Evolutionary conservation across 1,140 invertebrate genomes (phyloP).

Genomic region (Drosophila biarmipes): DNA sequence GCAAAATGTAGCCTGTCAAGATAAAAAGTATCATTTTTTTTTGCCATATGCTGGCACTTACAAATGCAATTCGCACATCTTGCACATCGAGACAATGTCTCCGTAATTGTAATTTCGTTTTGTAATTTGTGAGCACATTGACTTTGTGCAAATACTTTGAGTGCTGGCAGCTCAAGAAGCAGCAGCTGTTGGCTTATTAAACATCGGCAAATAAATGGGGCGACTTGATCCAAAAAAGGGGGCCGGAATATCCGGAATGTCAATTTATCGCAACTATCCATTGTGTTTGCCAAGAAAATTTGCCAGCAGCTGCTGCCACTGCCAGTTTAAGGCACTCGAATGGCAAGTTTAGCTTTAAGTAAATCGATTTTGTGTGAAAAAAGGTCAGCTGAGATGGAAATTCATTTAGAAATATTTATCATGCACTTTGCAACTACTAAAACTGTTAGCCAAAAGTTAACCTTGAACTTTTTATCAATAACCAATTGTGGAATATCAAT

Average conservation of each 20-base stretch:
- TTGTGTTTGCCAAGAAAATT: slow-evolving; percentile 24
- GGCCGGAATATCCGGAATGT: slow-evolving; percentile 45
- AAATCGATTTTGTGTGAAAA: background rate
- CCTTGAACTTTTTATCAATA: background rate
- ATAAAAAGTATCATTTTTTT: too few species aligned
- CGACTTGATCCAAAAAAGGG: background rate
- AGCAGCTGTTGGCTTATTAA: slow-evolving; percentile 41
- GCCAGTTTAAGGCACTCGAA: slow-evolving; percentile 8
- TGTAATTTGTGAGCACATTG: slow-evolving; percentile 55
- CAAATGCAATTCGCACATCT: slow-evolving; percentile 33
- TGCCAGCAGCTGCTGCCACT: slow-evolving; percentile 18
- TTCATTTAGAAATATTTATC: too few species aligned
- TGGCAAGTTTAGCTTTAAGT: background rate
- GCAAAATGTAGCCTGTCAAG: too few species aligned
- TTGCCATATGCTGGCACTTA: slow-evolving; percentile 21
- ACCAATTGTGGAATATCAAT: background rate
- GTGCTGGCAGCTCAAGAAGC: slow-evolving; percentile 12
- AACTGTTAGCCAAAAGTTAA: background rate
- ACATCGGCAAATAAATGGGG: slow-evolving; percentile 56
- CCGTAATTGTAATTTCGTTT: slow-evolving; percentile 45
- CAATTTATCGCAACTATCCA: slow-evolving; percentile 48
- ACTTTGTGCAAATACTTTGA: slow-evolving; percentile 49
- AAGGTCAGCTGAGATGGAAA: too few species aligned
- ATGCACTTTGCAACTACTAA: too few species aligned
- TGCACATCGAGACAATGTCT: slow-evolving; percentile 9